phyloP scores from a whole-genome alignment of 2,888 invertebrate genomes.

The Rhimphoctona megacephalus region DNA sequence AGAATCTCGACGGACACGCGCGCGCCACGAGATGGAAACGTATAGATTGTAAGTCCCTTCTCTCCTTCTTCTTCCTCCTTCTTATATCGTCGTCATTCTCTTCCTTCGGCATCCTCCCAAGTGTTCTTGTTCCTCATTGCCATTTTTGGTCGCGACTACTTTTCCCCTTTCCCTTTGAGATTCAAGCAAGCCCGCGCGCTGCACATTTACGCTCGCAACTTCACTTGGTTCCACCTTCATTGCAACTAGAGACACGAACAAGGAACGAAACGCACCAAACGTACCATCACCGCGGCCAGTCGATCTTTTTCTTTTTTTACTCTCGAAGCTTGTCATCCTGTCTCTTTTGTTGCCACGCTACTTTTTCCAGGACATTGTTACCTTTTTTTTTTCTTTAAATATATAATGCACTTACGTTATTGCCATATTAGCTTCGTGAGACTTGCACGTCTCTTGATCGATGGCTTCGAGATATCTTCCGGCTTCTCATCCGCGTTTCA shows the following conservation, averaged over 20 bases:
- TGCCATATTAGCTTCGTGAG: slow-evolving; percentile 63
- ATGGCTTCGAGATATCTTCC: slow-evolving; percentile 51
- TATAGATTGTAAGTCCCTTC: slow-evolving; percentile 77
- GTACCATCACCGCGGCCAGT: background rate
- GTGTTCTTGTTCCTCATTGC: slow-evolving; percentile 65
- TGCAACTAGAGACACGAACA: slow-evolving; percentile 17
- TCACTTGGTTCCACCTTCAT: slow-evolving; percentile 19
- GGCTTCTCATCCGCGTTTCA: slow-evolving; percentile 49
- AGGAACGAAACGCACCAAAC: slow-evolving; percentile 18
- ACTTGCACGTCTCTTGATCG: slow-evolving; percentile 36
- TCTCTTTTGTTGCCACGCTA: slow-evolving; percentile 23
- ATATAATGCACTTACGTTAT: slow-evolving; percentile 37
- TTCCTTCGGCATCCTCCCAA: slow-evolving; percentile 20
- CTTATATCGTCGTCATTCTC: slow-evolving; percentile 22
- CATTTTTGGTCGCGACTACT: slow-evolving; percentile 71
- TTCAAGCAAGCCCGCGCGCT: background rate
- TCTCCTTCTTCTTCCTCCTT: slow-evolving; percentile 42
- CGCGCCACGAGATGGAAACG: slow-evolving; percentile 83
- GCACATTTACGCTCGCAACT: slow-evolving; percentile 17
- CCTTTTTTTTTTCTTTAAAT: slow-evolving; percentile 34
- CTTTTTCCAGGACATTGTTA: slow-evolving; percentile 50
- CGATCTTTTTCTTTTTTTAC: slow-evolving; percentile 35
- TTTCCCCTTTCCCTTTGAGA: slow-evolving; percentile 19
- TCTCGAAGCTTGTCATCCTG: background rate
- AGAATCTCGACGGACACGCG: slow-evolving; percentile 83